Evolutionary conservation across 37 sponge, comb jelly and placozoan genomes (phyloP), one percentile per base, ranked within the genome.

Genomic region (Crambe crambe): DNA sequence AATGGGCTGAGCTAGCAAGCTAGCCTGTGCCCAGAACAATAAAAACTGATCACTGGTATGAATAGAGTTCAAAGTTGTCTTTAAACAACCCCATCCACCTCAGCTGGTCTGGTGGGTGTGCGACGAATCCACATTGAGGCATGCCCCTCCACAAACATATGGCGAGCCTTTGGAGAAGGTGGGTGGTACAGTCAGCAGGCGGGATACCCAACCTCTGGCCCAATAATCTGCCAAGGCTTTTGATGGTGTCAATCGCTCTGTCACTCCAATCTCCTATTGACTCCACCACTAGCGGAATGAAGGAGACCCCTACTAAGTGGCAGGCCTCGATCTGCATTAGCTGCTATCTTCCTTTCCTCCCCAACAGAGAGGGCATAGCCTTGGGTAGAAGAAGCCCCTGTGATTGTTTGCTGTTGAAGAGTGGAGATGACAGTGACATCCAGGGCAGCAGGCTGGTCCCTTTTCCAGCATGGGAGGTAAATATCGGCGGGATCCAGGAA

Each of bases 181-280:
- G n/a, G n/a, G n/a, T n/a, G n/a, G n/a, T n/a, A n/a, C n/a, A n/a
- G n/a, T n/a, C n/a, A n/a, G n/a, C n/a, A n/a, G n/a, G n/a, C n/a
- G n/a, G n/a, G n/a, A n/a, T n/a, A n/a, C n/a, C n/a, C n/a, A n/a
- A 15, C 15, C 54, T 51, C 54, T 51, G 54, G 54, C 54, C 54
- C 15, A 51, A 15, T 15, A 51, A 15, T 9, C 54, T 9, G 54
- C 54, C 54, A 51, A 51, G 15, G 54, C 54, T 58, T 26, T 12
- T 58, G 59, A 58, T 58, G 59, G 59, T 58, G 59, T 58, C 70
- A 40, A 22, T 26, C 4, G 40, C 43, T 44, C 74, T 43, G 47
- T n/a, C n/a, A n/a, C n/a, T n/a, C n/a, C n/a, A n/a, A n/a, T n/a
- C n/a, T n/a, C n/a, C n/a, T n/a, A n/a, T 27, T 31, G 74, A 42